A percentile compares a stretch with the other conserved stretches of the same genome.
Conservation (phyloP, 2,888 invertebrate genomes). For the Platyscelio sp. region DNA sequence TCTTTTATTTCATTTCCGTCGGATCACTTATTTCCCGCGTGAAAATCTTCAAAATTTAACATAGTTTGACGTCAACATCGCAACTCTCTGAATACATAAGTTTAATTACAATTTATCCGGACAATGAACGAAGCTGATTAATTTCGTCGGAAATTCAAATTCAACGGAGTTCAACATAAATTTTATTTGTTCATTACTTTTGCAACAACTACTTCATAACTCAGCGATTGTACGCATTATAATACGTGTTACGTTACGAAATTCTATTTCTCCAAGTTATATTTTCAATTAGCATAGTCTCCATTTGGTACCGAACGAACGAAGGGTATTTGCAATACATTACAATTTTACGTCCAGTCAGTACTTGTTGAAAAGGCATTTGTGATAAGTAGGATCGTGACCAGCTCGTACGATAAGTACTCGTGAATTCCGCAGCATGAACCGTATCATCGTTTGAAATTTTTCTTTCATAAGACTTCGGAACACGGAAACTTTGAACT, state of each 20-base stretch:
- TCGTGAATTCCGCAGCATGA: constrained; percentile 62
- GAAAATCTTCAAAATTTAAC: too few species aligned
- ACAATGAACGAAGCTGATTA: too few species aligned
- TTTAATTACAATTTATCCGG: too few species aligned
- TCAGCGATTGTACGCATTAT: too few species aligned
- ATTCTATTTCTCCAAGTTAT: constrained; percentile 15
- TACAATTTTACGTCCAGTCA: constrained; percentile 46
- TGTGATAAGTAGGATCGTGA: constrained; percentile 65
- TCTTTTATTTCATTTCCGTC: constrained; percentile 15
- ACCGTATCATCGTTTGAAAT: constrained; percentile 62
- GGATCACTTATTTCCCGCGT: neutral
- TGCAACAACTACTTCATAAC: too few species aligned
- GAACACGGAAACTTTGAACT: constrained; percentile 68
- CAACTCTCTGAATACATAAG: too few species aligned
- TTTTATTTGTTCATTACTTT: too few species aligned
- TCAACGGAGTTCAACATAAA: too few species aligned
- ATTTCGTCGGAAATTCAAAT: too few species aligned
- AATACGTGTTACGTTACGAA: constrained; percentile 12
- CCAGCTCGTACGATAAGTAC: constrained; percentile 63
- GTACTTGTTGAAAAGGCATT: constrained; percentile 67
- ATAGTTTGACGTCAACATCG: too few species aligned
- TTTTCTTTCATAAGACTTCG: constrained; percentile 69
- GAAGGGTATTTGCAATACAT: constrained; percentile 55
- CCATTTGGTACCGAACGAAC: constrained; percentile 43
- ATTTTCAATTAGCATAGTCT: constrained; percentile 15